Base-by-base conservation (phyloP, 2,113 vertebrate species). In the Aegithalos caudatus region DNA sequence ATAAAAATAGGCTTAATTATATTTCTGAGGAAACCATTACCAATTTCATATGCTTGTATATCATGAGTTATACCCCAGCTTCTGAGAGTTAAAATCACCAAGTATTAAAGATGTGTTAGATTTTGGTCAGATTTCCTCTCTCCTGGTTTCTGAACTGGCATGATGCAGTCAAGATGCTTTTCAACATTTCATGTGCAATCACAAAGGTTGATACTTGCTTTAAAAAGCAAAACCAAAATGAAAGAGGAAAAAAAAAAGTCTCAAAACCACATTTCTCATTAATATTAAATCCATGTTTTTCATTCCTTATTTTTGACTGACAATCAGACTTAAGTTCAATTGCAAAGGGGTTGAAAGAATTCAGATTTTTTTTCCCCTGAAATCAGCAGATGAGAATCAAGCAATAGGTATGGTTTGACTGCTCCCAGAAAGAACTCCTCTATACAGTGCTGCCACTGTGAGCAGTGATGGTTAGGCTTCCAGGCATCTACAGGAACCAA, bases 361-460 rank as follows among this genome's bases (percentile, higher is more conserved):
- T 28, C 5, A 4, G 5, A 19, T 37, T 24, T 35, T 48, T 44
- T 42, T 21, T 5, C 25, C 14, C 35, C 28, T 24, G 14, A 78
- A 88, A 86, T 40, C 21, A 88, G 50, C 45, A 84, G 48, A 61
- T 47, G 10, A 73, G 51, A 65, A 74, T 42, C 18, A 70, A 85
- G 35, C 12, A 77, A 48, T 2, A 35, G 31, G n/a, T n/a, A 81
- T 27, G 28, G 33, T 70, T 65, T 88, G 37, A 62, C 17, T 37
- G 35, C 14, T 57, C 20, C 65, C 37, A 61, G 25, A 60, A 77
- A 57, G 14, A 95, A 37, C 10, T 65, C 35, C 22, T 64, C 58
- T 45, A 12, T 19, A 23, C 1, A 2, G 17, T 1, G 1, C 64
- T 69, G 31, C 37, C 40, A 51, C 4, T 73, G 25, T 8, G 21